These are phyloP conservation scores for Scophthalmus maximus DNA, from an alignment of 2,113 vertebrate genomes.

Conservation along the genomic window DNA sequence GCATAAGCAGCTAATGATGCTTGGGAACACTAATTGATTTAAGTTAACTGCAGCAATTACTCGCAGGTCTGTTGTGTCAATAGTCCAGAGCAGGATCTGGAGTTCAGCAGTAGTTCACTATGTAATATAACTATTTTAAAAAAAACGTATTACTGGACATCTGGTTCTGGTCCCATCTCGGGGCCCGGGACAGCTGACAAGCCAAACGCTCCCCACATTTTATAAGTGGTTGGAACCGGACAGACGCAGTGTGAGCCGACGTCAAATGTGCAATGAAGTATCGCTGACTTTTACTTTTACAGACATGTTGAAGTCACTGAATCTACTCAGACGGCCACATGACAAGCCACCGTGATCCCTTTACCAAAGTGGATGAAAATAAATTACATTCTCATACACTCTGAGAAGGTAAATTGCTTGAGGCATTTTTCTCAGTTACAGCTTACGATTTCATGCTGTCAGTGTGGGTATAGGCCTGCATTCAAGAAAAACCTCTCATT, in stretches of 20 bases:
- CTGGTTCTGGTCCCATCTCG: constrained; percentile 8
- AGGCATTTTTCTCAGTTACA: constrained; percentile 48
- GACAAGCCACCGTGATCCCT: constrained; percentile 38
- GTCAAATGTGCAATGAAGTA: constrained; percentile 47
- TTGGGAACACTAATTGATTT: constrained; percentile 76
- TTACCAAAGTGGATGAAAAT: constrained; percentile 52
- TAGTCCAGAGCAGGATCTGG: constrained; percentile 24
- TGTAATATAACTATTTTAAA: constrained; percentile 2
- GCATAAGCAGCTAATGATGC: constrained; percentile 69
- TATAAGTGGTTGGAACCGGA: constrained; percentile 26
- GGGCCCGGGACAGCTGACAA: constrained; percentile 28
- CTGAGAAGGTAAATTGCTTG: constrained; percentile 45
- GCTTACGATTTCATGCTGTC: constrained; percentile 71
- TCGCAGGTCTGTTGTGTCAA: constrained; percentile 62
- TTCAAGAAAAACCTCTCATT: constrained; percentile 59
- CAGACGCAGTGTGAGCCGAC: constrained; percentile 24
- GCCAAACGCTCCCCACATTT: constrained; percentile 30
- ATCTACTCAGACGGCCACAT: constrained; percentile 34
- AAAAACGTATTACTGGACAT: constrained; percentile 12
- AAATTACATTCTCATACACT: constrained; percentile 32
- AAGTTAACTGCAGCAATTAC: constrained; percentile 72
- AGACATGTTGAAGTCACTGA: constrained; percentile 37
- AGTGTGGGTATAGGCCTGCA: constrained; percentile 47
- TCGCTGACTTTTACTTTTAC: constrained; percentile 32
- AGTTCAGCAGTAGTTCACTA: constrained; percentile 34